A percentile compares a stretch with the other conserved stretches of the same genome.
Conservation (phyloP, 2,888 invertebrate species). For the Xestia ashworthii region DNA sequence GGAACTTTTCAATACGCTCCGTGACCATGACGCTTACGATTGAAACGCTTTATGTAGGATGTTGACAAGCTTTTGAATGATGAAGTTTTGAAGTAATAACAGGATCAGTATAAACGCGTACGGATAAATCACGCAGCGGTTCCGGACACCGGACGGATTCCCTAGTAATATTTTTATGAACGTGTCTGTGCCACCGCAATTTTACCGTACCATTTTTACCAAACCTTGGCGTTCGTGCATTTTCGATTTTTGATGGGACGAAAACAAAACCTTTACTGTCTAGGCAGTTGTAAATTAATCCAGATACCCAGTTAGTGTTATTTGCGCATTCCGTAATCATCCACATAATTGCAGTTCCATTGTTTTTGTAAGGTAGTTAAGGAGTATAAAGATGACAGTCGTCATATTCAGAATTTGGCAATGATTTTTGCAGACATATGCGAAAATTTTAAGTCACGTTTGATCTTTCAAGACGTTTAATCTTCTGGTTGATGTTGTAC, state of each 20-base stretch:
- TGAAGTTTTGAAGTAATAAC: neutral
- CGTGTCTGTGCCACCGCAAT: neutral
- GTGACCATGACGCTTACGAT: slow-evolving; percentile 87
- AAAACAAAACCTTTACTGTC: neutral
- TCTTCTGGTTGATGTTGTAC: neutral
- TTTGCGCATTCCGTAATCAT: neutral
- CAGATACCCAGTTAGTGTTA: neutral
- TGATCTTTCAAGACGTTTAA: neutral
- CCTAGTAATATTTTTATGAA: neutral
- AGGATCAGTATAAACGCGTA: neutral
- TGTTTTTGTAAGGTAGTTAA: neutral
- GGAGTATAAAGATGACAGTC: neutral
- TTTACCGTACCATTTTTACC: neutral
- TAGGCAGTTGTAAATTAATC: neutral
- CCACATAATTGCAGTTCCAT: neutral
- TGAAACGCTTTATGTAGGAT: slow-evolving; percentile 77
- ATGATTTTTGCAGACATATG: neutral
- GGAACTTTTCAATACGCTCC: slow-evolving; percentile 87
- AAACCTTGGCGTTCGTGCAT: neutral
- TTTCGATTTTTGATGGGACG: neutral
- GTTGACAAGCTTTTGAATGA: slow-evolving; percentile 39
- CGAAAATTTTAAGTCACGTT: neutral
- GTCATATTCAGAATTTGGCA: neutral
- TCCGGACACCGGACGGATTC: neutral
- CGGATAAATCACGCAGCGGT: neutral